Conservation (phyloP, 2,797 vertebrate species). For the Eospalax fontanierii region DNA sequence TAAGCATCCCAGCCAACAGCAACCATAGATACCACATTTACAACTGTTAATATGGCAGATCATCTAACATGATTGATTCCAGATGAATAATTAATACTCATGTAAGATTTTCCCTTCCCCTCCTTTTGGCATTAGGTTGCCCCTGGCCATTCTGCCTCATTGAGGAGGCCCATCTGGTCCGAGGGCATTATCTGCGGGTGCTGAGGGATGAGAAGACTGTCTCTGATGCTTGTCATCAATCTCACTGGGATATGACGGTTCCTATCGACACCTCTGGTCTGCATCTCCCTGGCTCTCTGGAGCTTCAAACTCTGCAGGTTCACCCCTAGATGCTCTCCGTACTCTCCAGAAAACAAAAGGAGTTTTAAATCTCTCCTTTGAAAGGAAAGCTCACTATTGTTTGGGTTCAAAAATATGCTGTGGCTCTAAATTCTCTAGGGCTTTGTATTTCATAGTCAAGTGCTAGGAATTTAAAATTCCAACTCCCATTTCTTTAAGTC, state of each 20-base stretch:
- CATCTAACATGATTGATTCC: background rate
- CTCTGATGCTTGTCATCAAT: background rate
- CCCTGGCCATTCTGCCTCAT: background rate
- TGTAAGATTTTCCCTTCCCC: background rate
- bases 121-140: constrained; percentile 2
- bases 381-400: constrained; percentile 1
- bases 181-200: background rate
- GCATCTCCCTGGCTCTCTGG: background rate
- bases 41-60: no score
- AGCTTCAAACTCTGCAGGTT: background rate
- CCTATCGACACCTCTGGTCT: background rate
- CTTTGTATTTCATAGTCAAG: constrained; percentile 46
- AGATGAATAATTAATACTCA: background rate
- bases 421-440: constrained; percentile 17
- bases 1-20: background rate
- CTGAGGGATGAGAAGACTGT: background rate
- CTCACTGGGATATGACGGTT: background rate
- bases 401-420: background rate
- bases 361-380: background rate
- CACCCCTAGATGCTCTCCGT: background rate
- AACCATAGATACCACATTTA: no score
- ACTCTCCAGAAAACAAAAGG: background rate
- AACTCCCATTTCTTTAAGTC: constrained; percentile 26
- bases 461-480: constrained; percentile 6
- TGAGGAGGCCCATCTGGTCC: background rate